Conservation (phyloP, 2,113 vertebrate genomes). For the Hippopotamus amphibius region DNA sequence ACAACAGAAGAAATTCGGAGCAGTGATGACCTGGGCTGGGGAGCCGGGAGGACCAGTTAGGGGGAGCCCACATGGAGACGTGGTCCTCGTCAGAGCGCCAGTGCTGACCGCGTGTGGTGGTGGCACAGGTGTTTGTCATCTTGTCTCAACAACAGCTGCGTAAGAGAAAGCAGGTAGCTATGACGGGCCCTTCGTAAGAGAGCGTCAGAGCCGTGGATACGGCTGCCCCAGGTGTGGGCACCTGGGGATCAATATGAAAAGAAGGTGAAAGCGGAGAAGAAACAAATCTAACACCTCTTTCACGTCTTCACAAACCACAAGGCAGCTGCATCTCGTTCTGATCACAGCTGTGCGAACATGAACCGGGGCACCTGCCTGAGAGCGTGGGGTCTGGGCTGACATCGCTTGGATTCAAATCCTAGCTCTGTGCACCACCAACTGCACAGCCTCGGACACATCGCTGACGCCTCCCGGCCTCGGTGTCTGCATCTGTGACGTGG, state of each 20-base stretch:
- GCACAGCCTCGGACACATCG: fast-evolving
- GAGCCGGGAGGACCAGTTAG: neutral
- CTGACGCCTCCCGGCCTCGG: neutral
- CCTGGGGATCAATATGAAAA: neutral
- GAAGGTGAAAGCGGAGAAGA: neutral
- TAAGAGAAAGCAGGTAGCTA: neutral
- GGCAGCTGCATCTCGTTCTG: neutral
- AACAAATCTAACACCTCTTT: neutral
- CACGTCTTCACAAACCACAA: neutral
- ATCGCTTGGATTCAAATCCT: neutral
- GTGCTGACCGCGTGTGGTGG: too few relatives aligned
- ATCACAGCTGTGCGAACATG: neutral
- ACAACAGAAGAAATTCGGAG: neutral
- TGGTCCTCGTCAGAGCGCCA: fast-evolving
- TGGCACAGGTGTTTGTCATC: neutral
- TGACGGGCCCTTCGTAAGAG: neutral
- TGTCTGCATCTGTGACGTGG: neutral
- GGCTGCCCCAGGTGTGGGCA: neutral
- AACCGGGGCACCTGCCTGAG: neutral
- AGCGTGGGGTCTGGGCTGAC: neutral
- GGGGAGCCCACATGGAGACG: too few relatives aligned
- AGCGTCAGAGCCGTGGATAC: fast-evolving
- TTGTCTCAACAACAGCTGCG: neutral
- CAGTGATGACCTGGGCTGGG: neutral
- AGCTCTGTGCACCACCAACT: neutral